Evolutionary conservation across 2,113 vertebrate species (phyloP).

Genomic region (Sander lucioperca): DNA sequence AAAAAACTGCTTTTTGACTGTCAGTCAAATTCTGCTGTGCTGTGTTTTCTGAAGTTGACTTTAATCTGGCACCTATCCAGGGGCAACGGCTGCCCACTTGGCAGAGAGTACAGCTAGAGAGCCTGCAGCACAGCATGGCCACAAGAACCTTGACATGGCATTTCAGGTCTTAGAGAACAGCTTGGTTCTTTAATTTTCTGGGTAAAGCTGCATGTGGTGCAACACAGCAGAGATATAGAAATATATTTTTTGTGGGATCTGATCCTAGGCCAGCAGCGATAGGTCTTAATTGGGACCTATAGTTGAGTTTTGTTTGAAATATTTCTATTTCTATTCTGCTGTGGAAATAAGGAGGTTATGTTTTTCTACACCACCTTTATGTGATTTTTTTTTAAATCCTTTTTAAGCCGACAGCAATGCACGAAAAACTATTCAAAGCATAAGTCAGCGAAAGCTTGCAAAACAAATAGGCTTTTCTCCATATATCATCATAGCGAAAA

Average conservation of each 20-base stretch:
- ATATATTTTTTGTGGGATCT: neutral
- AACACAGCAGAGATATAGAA: neutral
- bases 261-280: neutral
- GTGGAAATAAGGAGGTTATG: neutral
- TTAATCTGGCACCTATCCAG: constrained; percentile 62
- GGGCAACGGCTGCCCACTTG: constrained; percentile 45
- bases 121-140: constrained; percentile 37
- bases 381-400: neutral
- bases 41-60: constrained; percentile 52
- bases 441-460: neutral
- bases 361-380: neutral
- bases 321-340: neutral
- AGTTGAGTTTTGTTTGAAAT: neutral
- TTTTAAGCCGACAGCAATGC: neutral
- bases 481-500: neutral
- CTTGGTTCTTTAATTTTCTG: constrained; percentile 22
- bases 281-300: neutral
- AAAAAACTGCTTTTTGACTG: constrained; percentile 25
- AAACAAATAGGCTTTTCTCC: neutral
- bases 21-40: constrained; percentile 55
- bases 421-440: neutral
- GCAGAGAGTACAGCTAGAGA: neutral
- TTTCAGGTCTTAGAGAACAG: constrained; percentile 32
- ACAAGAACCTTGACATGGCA: constrained; percentile 49
- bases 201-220: constrained; percentile 5